Conservation (phyloP, 2,797 vertebrate genomes). For the Bryconaethiops microstoma region DNA sequence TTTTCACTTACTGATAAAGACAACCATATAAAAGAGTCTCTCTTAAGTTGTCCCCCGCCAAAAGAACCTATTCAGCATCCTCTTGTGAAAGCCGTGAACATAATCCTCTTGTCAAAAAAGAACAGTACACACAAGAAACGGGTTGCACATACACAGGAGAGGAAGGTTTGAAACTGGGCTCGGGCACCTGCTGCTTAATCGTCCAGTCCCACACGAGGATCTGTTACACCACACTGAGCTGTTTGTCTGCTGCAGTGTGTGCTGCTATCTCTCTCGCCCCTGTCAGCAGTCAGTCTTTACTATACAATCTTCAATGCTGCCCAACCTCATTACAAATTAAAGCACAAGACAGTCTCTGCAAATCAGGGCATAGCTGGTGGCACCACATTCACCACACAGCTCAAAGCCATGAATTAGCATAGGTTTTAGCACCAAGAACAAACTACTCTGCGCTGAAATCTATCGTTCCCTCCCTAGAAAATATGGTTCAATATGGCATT, state of each 20-base stretch:
- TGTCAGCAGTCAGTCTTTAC: slow-evolving; percentile 31
- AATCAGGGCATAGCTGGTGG: slow-evolving; percentile 30
- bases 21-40: neutral
- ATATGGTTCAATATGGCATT: neutral
- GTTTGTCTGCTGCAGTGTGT: neutral
- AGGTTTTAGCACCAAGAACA: neutral
- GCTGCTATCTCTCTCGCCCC: neutral
- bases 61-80: neutral
- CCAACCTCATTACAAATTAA: slow-evolving; percentile 54
- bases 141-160: neutral
- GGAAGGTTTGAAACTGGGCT: neutral
- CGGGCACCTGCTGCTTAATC: neutral
- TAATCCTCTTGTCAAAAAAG: neutral
- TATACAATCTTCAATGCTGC: slow-evolving; percentile 44
- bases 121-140: no score
- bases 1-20: neutral
- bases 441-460: neutral
- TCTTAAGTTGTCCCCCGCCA: neutral
- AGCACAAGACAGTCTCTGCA: slow-evolving; percentile 39
- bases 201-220: neutral
- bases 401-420: slow-evolving; percentile 1
- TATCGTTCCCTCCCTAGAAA: neutral
- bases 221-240: neutral
- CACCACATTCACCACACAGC: slow-evolving; percentile 6
- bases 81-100: neutral